Evolutionary conservation across 92 coral and sea anemone genomes (phyloP).

Genomic region (Siderastrea siderea): DNA sequence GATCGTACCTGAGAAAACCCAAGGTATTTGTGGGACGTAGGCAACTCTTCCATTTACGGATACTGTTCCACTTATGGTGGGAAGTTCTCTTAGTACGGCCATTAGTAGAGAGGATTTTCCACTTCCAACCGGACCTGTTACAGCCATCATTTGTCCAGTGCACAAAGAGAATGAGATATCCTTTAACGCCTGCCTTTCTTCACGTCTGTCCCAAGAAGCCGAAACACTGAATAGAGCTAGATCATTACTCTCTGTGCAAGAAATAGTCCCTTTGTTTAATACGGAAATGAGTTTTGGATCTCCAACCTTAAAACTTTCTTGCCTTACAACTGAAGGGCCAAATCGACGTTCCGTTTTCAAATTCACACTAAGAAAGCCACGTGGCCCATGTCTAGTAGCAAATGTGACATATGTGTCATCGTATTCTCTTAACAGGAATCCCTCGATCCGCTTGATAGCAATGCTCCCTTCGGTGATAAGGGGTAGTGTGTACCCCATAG

Average conservation of each 20-base stretch:
- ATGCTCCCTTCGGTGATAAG: neutral
- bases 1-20: neutral
- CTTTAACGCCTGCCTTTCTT: no score
- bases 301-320: no score
- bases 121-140: slow-evolving; percentile 21
- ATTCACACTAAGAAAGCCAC: slow-evolving; percentile 6
- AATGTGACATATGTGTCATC: no score
- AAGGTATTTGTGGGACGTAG: slow-evolving; percentile 22
- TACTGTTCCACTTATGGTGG: no score
- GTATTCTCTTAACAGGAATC: neutral
- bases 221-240: neutral
- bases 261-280: neutral
- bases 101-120: slow-evolving; percentile 38
- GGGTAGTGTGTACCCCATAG: neutral
- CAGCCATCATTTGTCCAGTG: no score
- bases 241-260: neutral
- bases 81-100: slow-evolving; percentile 14
- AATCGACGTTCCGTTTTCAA: neutral
- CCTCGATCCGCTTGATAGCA: slow-evolving; percentile 14
- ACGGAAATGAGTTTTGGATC: no score
- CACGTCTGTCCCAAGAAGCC: neutral
- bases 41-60: slow-evolving; percentile 13
- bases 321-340: neutral
- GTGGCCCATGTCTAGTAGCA: neutral
- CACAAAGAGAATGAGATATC: no score